These are phyloP conservation scores for Ectemnius continuus DNA, from an alignment of 2,888 invertebrate genomes.

Conservation along the genomic window DNA sequence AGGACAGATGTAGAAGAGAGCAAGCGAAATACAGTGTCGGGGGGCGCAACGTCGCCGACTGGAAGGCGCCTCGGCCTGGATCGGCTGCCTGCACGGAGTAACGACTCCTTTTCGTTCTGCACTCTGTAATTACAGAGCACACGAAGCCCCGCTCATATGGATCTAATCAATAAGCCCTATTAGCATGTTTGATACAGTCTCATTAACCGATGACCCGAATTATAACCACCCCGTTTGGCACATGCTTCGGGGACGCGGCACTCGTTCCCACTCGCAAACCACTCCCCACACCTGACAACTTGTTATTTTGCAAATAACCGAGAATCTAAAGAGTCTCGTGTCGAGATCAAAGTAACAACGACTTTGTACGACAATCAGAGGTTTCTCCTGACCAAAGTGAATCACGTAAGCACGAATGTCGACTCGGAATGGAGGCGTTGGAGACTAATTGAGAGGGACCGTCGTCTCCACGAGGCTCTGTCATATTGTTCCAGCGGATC, in stretches of 20 bases:
- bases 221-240: constrained; percentile 23
- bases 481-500: constrained; percentile 76
- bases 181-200: constrained; percentile 63
- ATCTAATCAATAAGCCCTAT: constrained; percentile 67
- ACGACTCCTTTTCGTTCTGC: constrained; percentile 65
- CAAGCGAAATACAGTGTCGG: constrained; percentile 37
- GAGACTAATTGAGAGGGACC: constrained; percentile 72
- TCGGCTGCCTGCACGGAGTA: constrained; percentile 42
- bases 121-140: constrained; percentile 65
- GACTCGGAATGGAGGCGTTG: constrained; percentile 33
- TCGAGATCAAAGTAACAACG: not conserved
- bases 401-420: not conserved
- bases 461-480: constrained; percentile 73
- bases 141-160: constrained; percentile 46
- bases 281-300: not conserved
- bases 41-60: constrained; percentile 46
- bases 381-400: not conserved
- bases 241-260: not conserved
- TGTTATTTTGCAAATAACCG: not conserved
- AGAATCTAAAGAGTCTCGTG: not conserved
- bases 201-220: constrained; percentile 60
- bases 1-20: constrained; percentile 29
- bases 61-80: constrained; percentile 64
- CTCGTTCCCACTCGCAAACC: not conserved
- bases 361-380: not conserved